Conservation (phyloP, 2,888 invertebrate genomes). For the Drosophila anceps region DNA sequence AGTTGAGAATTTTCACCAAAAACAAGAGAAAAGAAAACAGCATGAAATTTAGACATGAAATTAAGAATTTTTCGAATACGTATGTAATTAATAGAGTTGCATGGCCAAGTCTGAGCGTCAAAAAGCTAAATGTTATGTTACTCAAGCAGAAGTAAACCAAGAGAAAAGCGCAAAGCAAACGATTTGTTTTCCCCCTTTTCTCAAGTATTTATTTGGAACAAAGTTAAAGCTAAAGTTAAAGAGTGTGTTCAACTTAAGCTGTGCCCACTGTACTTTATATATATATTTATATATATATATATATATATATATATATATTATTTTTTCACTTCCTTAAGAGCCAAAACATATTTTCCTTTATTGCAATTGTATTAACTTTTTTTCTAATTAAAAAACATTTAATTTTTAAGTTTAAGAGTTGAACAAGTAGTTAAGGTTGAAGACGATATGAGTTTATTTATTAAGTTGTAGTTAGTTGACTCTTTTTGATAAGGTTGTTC, state of each 20-base stretch:
- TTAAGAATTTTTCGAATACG: slow-evolving; percentile 54
- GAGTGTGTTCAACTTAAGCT: slow-evolving; percentile 48
- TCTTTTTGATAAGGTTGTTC: slow-evolving; percentile 43
- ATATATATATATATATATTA: too few relatives aligned
- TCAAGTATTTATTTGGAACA: slow-evolving; percentile 43
- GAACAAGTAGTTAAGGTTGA: slow-evolving; percentile 36
- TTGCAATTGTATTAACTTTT: slow-evolving; percentile 23
- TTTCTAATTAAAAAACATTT: slow-evolving; percentile 7
- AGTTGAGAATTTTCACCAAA: slow-evolving; percentile 15
- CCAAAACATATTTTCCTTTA: slow-evolving; percentile 38
- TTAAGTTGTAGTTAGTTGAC: slow-evolving; percentile 53
- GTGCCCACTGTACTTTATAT: slow-evolving; percentile 53
- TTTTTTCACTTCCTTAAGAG: slow-evolving; percentile 43
- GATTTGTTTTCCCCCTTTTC: neutral
- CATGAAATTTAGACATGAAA: slow-evolving; percentile 59
- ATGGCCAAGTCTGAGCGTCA: slow-evolving; percentile 38
- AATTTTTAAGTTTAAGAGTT: slow-evolving; percentile 18
- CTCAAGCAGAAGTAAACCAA: slow-evolving; percentile 22
- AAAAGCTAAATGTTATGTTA: slow-evolving; percentile 45
- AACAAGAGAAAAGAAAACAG: slow-evolving; percentile 10
- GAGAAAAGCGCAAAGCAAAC: slow-evolving; percentile 6
- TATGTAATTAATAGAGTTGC: slow-evolving; percentile 34
- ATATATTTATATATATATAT: too few relatives aligned
- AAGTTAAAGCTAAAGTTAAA: slow-evolving; percentile 46
- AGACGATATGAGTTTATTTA: slow-evolving; percentile 25